Evolutionary conservation across 2,888 invertebrate species (phyloP).

Genomic region (Xestia rhomboidea): DNA sequence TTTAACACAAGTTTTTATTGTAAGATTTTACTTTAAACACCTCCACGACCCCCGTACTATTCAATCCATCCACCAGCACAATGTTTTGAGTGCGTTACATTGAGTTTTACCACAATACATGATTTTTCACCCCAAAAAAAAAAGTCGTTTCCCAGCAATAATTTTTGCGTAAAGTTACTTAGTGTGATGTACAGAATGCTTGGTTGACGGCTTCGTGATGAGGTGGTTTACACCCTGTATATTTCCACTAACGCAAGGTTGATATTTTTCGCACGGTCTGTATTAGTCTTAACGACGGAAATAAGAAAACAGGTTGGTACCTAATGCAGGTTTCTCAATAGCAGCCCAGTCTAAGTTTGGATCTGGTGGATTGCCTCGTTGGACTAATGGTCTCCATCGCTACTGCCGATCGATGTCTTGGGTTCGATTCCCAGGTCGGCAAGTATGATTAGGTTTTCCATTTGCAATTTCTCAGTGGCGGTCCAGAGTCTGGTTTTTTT

Average conservation of each 20-base stretch:
- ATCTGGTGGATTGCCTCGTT: background rate
- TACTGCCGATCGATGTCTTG: background rate
- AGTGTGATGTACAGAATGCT: no score
- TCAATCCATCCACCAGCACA: no score
- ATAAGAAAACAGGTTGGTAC: background rate
- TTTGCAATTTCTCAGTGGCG: background rate
- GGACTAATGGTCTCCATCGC: background rate
- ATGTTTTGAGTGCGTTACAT: no score
- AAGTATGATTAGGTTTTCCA: background rate
- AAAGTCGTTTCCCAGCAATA: no score
- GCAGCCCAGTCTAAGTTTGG: background rate
- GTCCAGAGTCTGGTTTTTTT: background rate
- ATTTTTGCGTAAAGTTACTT: no score
- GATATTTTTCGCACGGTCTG: background rate
- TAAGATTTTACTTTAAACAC: no score
- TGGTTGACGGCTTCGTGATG: no score
- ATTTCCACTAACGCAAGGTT: accelerated
- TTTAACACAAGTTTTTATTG: no score
- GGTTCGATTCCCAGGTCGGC: background rate
- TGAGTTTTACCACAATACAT: no score
- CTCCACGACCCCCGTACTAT: no score
- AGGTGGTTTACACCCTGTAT: no score
- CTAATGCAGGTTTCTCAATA: background rate
- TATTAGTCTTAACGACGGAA: background rate
- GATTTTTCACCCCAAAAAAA: no score